Percentiles rank a stretch among this genome's conserved stretches.
These are phyloP conservation scores for Pachyuromys duprasi DNA, from an alignment of 2,797 vertebrate species.

Conservation along the genomic window DNA sequence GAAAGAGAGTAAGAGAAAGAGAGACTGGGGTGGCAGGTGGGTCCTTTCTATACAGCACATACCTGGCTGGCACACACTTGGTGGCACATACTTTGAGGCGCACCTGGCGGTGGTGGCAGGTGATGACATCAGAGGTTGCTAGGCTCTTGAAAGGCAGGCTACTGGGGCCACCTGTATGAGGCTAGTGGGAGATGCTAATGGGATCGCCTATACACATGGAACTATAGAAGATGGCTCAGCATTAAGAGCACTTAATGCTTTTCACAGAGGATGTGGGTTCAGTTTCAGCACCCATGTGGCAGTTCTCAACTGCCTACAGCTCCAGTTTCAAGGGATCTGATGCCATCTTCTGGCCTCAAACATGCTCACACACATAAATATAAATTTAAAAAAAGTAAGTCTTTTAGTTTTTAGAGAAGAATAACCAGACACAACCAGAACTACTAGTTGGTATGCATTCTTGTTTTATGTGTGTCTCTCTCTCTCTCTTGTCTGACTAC, in stretches of 20 bases:
- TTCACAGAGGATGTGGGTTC: neutral
- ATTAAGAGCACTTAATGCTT: neutral
- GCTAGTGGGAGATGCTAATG: too few relatives aligned
- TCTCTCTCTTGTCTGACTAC: neutral
- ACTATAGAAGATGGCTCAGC: neutral
- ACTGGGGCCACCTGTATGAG: too few relatives aligned
- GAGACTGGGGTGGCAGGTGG: too few relatives aligned
- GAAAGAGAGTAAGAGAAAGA: too few relatives aligned
- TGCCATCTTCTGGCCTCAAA: neutral
- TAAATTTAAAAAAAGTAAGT: neutral
- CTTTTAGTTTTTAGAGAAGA: neutral
- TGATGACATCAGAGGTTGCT: too few relatives aligned
- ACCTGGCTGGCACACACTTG: too few relatives aligned
- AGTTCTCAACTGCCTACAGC: neutral
- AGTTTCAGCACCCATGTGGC: neutral
- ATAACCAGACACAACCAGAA: neutral
- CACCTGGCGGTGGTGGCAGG: too few relatives aligned
- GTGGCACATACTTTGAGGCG: too few relatives aligned
- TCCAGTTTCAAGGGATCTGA: neutral
- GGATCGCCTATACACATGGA: too few relatives aligned
- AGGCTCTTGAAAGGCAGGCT: too few relatives aligned
- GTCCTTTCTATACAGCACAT: too few relatives aligned
- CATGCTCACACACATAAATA: neutral
- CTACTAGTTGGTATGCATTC: neutral
- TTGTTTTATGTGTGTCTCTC: neutral